phyloP scores from a whole-genome alignment of 2,888 invertebrate genomes.

The Coecobrya sp. region DNA sequence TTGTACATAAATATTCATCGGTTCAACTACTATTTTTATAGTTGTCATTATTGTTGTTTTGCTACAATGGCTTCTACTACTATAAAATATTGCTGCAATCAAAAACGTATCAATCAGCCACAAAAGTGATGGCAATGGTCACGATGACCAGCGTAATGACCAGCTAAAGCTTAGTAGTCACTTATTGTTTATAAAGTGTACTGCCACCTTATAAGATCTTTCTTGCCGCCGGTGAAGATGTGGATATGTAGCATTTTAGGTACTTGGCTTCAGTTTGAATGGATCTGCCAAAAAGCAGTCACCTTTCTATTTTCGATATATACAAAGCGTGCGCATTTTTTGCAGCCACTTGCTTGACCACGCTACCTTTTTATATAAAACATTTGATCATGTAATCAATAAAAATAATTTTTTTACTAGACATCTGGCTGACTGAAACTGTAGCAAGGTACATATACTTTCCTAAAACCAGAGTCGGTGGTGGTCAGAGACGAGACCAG shows the following conservation, averaged over 20 bases:
- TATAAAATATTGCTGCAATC: constrained; percentile 66
- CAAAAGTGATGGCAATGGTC: constrained; percentile 53
- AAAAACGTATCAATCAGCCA: constrained; percentile 69
- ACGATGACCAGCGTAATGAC: constrained; percentile 57
- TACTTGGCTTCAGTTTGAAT: background rate
- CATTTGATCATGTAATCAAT: too few relatives aligned
- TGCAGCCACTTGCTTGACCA: background rate
- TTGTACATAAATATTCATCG: constrained; percentile 44
- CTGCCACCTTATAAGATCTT: constrained; percentile 45
- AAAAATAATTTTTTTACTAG: background rate
- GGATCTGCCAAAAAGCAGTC: constrained; percentile 4
- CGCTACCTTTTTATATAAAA: background rate
- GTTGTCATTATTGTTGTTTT: constrained; percentile 21
- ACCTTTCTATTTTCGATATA: constrained; percentile 13
- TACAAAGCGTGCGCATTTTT: background rate
- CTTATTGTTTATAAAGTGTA: background rate
- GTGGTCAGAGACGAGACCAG: background rate
- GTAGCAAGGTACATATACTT: background rate
- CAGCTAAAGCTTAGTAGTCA: constrained; percentile 50
- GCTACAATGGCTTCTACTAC: constrained; percentile 13
- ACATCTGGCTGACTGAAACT: background rate
- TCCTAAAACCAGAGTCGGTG: background rate
- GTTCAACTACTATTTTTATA: constrained; percentile 62
- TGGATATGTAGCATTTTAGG: background rate
- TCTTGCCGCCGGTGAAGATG: constrained; percentile 14